Conservation (phyloP, 2,888 invertebrate species). For the Gisinianus flammeolus region DNA sequence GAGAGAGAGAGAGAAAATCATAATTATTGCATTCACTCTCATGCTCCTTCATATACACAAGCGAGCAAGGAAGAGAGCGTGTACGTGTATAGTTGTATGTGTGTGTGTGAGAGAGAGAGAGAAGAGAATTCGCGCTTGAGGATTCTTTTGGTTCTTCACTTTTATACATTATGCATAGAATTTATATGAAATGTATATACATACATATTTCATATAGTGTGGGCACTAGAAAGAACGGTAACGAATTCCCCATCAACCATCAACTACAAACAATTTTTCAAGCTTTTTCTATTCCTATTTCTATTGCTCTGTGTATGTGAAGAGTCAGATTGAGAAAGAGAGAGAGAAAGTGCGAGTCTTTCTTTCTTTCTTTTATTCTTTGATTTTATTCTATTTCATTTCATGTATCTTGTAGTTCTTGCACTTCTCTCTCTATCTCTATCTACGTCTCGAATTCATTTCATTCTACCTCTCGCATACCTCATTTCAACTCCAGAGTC, state of each 20-base stretch:
- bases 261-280: background rate
- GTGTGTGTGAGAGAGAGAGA: background rate
- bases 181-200: background rate
- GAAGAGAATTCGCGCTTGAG: too few relatives aligned
- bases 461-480: conserved; percentile 4
- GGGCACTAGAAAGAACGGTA: background rate
- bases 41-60: background rate
- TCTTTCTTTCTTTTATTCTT: background rate
- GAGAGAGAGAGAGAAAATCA: background rate
- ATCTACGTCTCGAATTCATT: background rate
- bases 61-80: background rate
- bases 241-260: background rate
- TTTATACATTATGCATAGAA: background rate
- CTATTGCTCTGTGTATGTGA: background rate
- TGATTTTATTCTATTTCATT: too few relatives aligned
- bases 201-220: background rate
- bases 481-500: background rate
- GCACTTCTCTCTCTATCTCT: background rate
- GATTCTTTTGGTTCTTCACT: background rate
- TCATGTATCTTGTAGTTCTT: background rate
- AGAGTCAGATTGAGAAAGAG: background rate
- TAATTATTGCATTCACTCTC: background rate
- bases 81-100: background rate
- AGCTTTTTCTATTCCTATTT: background rate
- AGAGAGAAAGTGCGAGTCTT: background rate